phyloP scores from a whole-genome alignment of 2,888 invertebrate species.

The Celastrina argiolus region DNA sequence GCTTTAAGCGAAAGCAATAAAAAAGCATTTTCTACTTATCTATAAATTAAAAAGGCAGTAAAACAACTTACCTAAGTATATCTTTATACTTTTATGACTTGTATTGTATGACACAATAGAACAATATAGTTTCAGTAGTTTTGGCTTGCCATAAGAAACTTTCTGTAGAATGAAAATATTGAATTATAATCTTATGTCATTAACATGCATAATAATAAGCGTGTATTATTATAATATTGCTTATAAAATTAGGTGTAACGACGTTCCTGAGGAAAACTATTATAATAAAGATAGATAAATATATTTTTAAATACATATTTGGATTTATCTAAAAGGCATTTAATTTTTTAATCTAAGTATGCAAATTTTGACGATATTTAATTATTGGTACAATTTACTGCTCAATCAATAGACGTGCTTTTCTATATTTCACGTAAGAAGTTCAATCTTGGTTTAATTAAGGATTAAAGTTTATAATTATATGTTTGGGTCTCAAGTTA shows the following conservation, averaged over 20 bases:
- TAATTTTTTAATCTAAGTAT: too few relatives aligned
- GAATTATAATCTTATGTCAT: not conserved
- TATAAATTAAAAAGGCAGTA: not conserved
- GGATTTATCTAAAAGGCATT: too few relatives aligned
- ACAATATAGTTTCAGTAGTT: not conserved
- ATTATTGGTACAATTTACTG: too few relatives aligned
- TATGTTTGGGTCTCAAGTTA: too few relatives aligned
- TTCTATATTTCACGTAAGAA: too few relatives aligned
- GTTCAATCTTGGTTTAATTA: not conserved
- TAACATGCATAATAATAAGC: not conserved
- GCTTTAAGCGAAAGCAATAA: conserved; percentile 11
- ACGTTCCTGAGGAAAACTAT: too few relatives aligned
- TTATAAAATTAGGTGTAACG: not conserved
- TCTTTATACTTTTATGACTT: not conserved
- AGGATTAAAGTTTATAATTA: not conserved
- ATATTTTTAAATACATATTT: too few relatives aligned
- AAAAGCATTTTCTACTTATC: conserved; percentile 9
- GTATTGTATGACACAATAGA: not conserved
- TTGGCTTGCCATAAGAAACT: not conserved
- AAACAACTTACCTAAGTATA: conserved; percentile 7
- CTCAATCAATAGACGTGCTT: too few relatives aligned
- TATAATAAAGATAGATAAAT: too few relatives aligned
- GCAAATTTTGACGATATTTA: too few relatives aligned
- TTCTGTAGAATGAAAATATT: not conserved
- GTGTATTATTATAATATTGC: not conserved